A percentile compares a stretch with the other conserved stretches of the same genome.
Evolutionary conservation across 2,888 invertebrate species (phyloP).

Genomic region (Leptura quadrifasciata): DNA sequence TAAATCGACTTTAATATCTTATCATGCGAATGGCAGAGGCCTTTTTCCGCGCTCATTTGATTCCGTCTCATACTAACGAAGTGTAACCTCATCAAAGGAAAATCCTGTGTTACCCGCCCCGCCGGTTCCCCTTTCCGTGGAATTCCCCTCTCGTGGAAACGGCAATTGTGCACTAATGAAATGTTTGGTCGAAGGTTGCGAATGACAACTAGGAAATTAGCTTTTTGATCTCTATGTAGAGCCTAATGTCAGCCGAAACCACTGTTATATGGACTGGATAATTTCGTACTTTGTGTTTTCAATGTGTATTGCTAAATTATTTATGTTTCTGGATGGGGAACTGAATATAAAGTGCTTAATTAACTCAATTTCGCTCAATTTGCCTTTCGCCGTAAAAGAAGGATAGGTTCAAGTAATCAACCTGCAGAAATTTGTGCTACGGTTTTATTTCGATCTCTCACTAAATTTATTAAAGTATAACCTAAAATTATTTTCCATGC

Average conservation of each 20-base stretch:
- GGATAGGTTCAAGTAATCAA: not conserved
- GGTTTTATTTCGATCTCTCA: too few relatives aligned
- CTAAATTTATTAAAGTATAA: too few relatives aligned
- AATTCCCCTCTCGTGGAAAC: slow-evolving; percentile 42
- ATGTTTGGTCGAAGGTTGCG: slow-evolving; percentile 66
- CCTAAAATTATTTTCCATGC: too few relatives aligned
- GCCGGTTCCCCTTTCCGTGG: slow-evolving; percentile 45
- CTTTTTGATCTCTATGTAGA: slow-evolving; percentile 63
- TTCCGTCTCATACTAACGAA: slow-evolving; percentile 61
- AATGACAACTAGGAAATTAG: slow-evolving; percentile 69
- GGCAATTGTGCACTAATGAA: slow-evolving; percentile 66
- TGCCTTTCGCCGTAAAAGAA: not conserved
- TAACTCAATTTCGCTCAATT: slow-evolving; percentile 29
- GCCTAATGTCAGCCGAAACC: slow-evolving; percentile 41
- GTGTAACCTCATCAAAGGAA: slow-evolving; percentile 65
- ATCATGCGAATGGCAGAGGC: slow-evolving; percentile 42
- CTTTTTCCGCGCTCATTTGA: slow-evolving; percentile 52
- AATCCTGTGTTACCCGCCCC: slow-evolving; percentile 11
- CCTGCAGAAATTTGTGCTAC: not conserved
- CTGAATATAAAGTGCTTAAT: slow-evolving; percentile 31
- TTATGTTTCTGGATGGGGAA: slow-evolving; percentile 20
- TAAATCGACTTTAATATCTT: slow-evolving; percentile 54
- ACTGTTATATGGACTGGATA: slow-evolving; percentile 39
- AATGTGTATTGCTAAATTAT: slow-evolving; percentile 29
- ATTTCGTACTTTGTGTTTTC: slow-evolving; percentile 40